Evolutionary conservation across 1,140 invertebrate genomes (phyloP).

Genomic region (Triops cancriformis): DNA sequence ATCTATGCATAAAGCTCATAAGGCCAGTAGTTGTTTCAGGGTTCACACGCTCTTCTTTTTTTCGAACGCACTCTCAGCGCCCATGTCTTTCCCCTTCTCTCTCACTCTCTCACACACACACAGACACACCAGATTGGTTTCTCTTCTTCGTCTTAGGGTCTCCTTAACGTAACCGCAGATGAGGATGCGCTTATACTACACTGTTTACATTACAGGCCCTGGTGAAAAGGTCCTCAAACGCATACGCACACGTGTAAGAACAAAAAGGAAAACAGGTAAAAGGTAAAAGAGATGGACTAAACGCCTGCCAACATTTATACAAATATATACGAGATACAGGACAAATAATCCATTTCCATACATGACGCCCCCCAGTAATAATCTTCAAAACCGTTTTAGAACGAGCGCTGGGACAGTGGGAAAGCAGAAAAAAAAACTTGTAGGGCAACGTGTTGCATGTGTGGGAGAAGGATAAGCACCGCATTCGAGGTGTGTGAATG

Average conservation of each 20-base stretch:
- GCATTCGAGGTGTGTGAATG: not conserved
- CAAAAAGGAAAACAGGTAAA: not conserved
- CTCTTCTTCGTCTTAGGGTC: not conserved
- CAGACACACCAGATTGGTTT: not conserved
- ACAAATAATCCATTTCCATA: not conserved
- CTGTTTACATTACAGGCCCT: not conserved
- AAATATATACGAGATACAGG: not conserved
- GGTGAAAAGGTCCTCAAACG: too few relatives aligned
- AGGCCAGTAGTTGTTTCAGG: not conserved
- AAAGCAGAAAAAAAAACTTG: not conserved
- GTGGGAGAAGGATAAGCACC: not conserved
- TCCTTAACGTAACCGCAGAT: not conserved
- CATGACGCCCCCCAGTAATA: not conserved
- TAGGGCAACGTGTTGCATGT: not conserved
- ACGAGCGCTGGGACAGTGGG: too few relatives aligned
- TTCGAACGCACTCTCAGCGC: not conserved
- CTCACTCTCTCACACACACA: not conserved
- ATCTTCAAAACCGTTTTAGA: too few relatives aligned
- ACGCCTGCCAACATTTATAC: not conserved
- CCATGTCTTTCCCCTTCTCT: too few relatives aligned
- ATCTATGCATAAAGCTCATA: not conserved
- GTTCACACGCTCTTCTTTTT: conserved; percentile 5
- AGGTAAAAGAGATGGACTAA: not conserved
- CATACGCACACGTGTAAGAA: too few relatives aligned
- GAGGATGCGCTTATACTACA: not conserved